Base-by-base conservation (phyloP, 2,888 invertebrate genomes). In the Lasioglossum villosulum region DNA sequence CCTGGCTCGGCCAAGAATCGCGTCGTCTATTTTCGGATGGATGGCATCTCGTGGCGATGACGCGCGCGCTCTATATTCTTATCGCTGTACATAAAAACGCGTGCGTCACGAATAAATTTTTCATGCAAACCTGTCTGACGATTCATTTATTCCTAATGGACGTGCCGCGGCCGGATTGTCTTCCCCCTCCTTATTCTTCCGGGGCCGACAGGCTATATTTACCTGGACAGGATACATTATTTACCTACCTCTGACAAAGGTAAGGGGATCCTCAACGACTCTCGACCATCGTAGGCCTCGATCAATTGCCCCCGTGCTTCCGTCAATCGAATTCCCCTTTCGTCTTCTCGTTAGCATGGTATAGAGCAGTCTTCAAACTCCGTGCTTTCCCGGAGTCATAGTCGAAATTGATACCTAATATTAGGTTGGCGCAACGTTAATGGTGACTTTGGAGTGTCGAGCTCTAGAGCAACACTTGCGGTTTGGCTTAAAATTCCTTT, bases 51-150 rank as follows among this genome's bases (percentile, higher is more conserved):
- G 48, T 27, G n/a, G 56, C 45, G 73, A 37, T 78, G 76, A 56
- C 45, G 75, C 63, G 75, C 74, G 70, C 56, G 52, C n/a, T 85
- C 80, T 82, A 78, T 85, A 84, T 88, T 86, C 72, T 88, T 84
- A 79, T 87, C 70, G 68, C 73, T 87, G 84, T 86, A 82, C 83
- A 86, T 83, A 90, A 78, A 70, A 75, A 84, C 75, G 75, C 63
- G 37, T 76, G 79, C 63, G 79, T 89, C 78, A 37, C 75, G 78
- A 86, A 81, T 72, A 89, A 59, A 83, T 75, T 83, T 89, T 87
- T 78, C 74, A 81, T 80, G 82, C 70, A 75, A 89, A 86, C n/a
- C 34, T 10, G 66, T 27, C 19, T 10, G 2, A 42, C 48, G 23
- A 52, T 76, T 52, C 12, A 66, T 86, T 77, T 14, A 66, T 86